Base-by-base conservation (phyloP, 2,888 invertebrate species). In the Caenorhabditis sp. region DNA sequence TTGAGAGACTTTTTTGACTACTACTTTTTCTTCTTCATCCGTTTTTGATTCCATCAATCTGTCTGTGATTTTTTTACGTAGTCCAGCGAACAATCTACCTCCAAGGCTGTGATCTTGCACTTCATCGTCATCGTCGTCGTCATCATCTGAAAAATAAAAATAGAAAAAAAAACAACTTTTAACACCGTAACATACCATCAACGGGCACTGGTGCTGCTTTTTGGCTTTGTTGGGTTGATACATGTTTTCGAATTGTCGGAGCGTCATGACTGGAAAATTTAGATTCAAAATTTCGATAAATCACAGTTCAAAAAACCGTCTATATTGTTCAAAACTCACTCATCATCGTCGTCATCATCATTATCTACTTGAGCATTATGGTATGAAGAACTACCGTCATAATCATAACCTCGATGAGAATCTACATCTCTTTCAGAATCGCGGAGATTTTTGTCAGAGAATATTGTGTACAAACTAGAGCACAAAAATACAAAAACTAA, bases 401-500 rank as follows among this genome's bases (percentile, higher is more conserved):
- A 58, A 53, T 69, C 62, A 37, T 73, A 62, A 17, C 53, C 19
- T 55, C 24, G 57, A 57, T 62, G 62, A 23, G 26, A 53, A 57
- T 19, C 31, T 5, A 74, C 36, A 66, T 74, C 73, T 73, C 72
- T 62, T 62, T 67, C 58, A 23, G 70, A 62, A 10, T 76, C 78
- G 53, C 66, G 74, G n/a, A 70, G 51, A 19, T 81, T 82, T 54
- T 82, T 82, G 8, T 84, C 84, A 17, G 86, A 83, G 63, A 86
- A 85, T 27, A 86, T 83, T 3, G 86, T 81, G 54, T 85, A 79
- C 51, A 86, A 62, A 67, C 84, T 82, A 62, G 81, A 79, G 66
- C 86, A 86, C 14, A 86, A 69, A 49, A 86, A 76, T 50, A 85
- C 70, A 69, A 86, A 86, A 19, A 86, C 84, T 57, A 86, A 62